Percentiles rank a stretch among this genome's conserved stretches.
phyloP scores from a whole-genome alignment of 92 coral and sea anemone species.

The Anthopleura xanthogrammica region DNA sequence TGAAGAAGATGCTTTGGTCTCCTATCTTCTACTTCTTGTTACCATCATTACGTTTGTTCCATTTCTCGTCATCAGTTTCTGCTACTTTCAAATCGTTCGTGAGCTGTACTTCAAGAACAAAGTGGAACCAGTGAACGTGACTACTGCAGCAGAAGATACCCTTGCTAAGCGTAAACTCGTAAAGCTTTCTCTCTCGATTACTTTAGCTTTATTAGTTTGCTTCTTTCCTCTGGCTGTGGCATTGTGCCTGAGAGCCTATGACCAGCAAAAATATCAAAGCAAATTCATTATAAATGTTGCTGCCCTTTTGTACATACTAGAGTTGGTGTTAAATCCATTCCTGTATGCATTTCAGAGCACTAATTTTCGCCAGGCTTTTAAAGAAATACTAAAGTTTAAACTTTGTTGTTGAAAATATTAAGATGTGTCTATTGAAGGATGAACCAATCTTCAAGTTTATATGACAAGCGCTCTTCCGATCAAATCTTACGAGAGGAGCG shows the following conservation, averaged over 20 bases:
- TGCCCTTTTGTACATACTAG: neutral
- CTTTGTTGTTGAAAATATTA: too few species aligned
- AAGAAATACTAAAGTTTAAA: neutral
- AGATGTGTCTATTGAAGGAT: neutral
- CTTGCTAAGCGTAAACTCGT: neutral
- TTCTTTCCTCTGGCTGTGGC: neutral
- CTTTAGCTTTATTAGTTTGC: neutral
- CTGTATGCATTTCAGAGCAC: conserved; percentile 10
- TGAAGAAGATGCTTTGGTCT: too few species aligned
- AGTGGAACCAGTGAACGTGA: neutral
- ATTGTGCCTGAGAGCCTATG: neutral
- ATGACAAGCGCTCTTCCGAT: too few species aligned
- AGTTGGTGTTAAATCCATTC: neutral
- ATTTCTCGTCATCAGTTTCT: neutral
- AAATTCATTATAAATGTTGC: neutral
- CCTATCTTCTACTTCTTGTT: too few species aligned
- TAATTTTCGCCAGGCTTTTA: neutral
- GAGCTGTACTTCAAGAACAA: neutral
- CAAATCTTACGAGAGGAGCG: too few species aligned
- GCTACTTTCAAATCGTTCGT: conserved; percentile 5
- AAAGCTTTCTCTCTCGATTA: neutral
- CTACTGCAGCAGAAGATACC: neutral
- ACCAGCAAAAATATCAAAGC: neutral
- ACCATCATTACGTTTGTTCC: neutral
- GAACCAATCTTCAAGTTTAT: neutral